phyloP scores from a whole-genome alignment of 1,140 invertebrate genomes.

The Drosophila lowei region DNA sequence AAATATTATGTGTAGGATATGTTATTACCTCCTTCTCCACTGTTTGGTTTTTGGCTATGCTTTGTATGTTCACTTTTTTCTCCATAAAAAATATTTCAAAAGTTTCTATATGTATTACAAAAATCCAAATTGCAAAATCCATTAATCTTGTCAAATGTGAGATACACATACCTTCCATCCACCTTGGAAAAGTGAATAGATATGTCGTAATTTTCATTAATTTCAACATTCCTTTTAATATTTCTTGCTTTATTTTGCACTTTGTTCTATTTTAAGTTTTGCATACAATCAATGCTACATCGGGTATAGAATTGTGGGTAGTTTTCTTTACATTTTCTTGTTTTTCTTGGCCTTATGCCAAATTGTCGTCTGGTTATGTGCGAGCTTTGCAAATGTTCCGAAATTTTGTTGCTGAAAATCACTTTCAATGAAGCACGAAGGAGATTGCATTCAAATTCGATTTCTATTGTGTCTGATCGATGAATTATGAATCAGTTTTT shows the following conservation, averaged over 20 bases:
- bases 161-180: constrained; percentile 3
- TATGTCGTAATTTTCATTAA: constrained; percentile 32
- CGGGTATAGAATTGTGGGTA: constrained; percentile 45
- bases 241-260: constrained; percentile 29
- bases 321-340: constrained; percentile 36
- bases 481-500: constrained; percentile 57
- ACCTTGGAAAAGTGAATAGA: constrained; percentile 41
- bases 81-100: constrained; percentile 14
- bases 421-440: constrained; percentile 60
- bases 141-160: constrained; percentile 23
- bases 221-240: constrained; percentile 42
- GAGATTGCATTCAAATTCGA: constrained; percentile 45
- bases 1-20: constrained; percentile 58
- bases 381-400: constrained; percentile 63
- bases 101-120: background rate
- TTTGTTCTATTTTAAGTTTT: constrained; percentile 59
- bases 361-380: constrained; percentile 65
- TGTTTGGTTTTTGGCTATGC: constrained; percentile 18
- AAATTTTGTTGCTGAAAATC: constrained; percentile 60
- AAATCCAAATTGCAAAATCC: constrained; percentile 29
- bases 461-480: constrained; percentile 74
- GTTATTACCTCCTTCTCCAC: constrained; percentile 9
- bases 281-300: constrained; percentile 56
- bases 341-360: constrained; percentile 59
- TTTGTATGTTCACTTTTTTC: background rate